phyloP scores from a whole-genome alignment of 2,797 vertebrate genomes.

The Onychomys arenicola region DNA sequence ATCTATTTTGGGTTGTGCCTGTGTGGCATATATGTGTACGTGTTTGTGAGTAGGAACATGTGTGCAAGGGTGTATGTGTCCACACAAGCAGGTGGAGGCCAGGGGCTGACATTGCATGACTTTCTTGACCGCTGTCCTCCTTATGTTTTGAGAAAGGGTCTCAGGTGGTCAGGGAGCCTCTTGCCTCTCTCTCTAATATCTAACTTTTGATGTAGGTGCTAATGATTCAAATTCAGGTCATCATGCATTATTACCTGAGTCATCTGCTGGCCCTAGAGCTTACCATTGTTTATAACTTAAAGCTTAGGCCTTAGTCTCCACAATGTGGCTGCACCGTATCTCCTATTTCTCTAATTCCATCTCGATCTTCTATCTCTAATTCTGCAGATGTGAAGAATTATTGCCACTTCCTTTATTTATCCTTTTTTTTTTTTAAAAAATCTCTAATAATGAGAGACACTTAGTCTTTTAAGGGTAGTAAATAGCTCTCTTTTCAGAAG shows the following conservation, averaged over 20 bases:
- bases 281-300: slow-evolving; percentile 24
- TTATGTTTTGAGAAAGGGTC: no score
- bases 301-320: neutral
- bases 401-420: neutral
- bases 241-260: no score
- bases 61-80: neutral
- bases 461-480: slow-evolving; percentile 30
- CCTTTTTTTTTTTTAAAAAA: no score
- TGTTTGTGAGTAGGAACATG: neutral
- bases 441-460: neutral
- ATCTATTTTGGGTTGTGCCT: neutral
- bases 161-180: neutral
- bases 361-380: neutral
- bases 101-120: neutral
- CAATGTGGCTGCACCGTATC: neutral
- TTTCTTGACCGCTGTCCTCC: neutral
- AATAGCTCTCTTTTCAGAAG: slow-evolving; percentile 54
- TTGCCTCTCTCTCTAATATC: no score
- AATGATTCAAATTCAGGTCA: neutral
- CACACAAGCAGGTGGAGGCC: neutral
- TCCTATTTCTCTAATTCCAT: neutral
- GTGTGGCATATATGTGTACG: neutral
- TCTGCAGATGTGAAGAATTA: slow-evolving; percentile 49
- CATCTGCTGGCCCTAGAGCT: neutral
- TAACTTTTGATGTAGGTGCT: neutral